Evolutionary conservation across 1,140 invertebrate genomes (phyloP), one percentile per base, ranked within the genome.

Genomic region (Mercenaria mercenaria): DNA sequence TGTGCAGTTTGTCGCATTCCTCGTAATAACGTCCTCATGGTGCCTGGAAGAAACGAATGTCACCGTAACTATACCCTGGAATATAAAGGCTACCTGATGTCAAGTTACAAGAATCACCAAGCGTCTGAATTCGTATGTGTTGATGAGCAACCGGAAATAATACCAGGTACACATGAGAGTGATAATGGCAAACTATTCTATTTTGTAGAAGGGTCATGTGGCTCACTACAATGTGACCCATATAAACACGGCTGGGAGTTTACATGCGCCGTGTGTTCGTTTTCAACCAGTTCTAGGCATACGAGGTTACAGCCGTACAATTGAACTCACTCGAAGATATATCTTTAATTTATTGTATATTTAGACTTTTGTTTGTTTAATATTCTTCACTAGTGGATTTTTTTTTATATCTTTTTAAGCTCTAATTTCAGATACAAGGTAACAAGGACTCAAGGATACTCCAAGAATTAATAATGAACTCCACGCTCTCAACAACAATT

Each of bases 1-100:
- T 92, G 92, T 64, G 89, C 92, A 23, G 83, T 91, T 61, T 92
- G 91, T 56, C 41, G 67, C 20, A 82, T 67, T 23, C 64, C 56
- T 15, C 69, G 86, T n/a, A 47, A 61, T 29, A 69, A 50, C 15
- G 50, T 67, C 41, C n/a, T 92, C 18, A 92, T 91, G 91, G 69
- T 92, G 10, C 92, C 91, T 18, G 91, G 85, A 20, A 69, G 59
- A 26, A 72, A 97, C 97, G 1, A 96, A 20, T 92, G 92, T 67
- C 80, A 96, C 18, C 92, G 97, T 97, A 89, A 32, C 11, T 72
- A 11, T n/a, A 81, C 26, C 0, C 29, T 50, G 0, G 89, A 92
- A 83, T 93, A 93, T 77, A 76, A 32, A 0, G 92, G 92, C 10
- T 90, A 92, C 72, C 77, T 93, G 11, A 77, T 92, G 41, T 43